Evolutionary conservation across 1,140 invertebrate genomes (phyloP), one percentile per base, ranked within the genome.

Genomic region (Gonioctena quinquepunctata): DNA sequence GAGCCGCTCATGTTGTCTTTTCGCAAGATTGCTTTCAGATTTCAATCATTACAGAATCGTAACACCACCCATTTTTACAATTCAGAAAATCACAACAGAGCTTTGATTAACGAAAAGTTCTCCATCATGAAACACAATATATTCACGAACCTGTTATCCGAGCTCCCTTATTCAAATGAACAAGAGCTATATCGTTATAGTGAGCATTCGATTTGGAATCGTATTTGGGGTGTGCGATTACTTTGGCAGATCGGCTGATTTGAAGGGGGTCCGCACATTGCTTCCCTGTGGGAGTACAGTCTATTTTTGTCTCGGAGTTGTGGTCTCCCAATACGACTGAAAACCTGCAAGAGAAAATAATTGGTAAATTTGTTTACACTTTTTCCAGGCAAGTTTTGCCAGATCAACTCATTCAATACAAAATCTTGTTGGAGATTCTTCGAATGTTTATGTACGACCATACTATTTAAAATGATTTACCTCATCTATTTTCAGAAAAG

Each of bases 181-280:
- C 71, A 5, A 91, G 75, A 1, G 88, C 89, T 33, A 91, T 87
- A 73, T 91, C 90, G 75, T 90, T 87, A n/a, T 79, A 72, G 63
- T 87, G 85, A 49, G 83, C 72, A 5, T 59, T 75, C 0, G 80
- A 76, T 0, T 50, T 52, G 1, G 85, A 81, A 16, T 79, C 76
- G 66, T 90, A 91, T 3, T 83, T 74, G 4, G 87, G 84, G 72
- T 91, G 88, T 6, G 82, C 79, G 5, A 86, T 84, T 22, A 84
- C 80, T 26, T 85, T 81, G 4, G 80, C 83, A 6, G 90, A 79
- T 1, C 78, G 77, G 8, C 88, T 74, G 22, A 84, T 83, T 23
- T 87, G 66, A 0, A 80, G 77, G 6, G 77, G 77, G 27, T 85
- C 83, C 0, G 86, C 82, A 67, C 84, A 83, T n/a, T 63, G 64